A percentile compares a stretch with the other conserved stretches of the same genome.
phyloP scores from a whole-genome alignment of 2,797 vertebrate genomes.

The Myripristis murdjan region DNA sequence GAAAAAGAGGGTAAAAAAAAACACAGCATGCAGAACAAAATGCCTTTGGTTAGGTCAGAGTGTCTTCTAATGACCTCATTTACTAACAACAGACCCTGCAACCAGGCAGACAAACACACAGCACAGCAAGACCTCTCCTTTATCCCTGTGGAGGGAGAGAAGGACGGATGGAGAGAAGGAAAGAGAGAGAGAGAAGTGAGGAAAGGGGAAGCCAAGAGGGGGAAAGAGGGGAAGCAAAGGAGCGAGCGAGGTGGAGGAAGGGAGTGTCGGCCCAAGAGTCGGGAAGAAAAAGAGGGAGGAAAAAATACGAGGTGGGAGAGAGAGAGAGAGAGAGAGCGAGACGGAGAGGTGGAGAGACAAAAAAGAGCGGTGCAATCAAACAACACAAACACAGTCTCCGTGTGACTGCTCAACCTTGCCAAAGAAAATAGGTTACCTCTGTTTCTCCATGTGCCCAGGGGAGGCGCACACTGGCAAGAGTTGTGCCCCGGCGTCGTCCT shows the following conservation, averaged over 20 bases:
- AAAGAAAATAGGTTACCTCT: slow-evolving; percentile 84
- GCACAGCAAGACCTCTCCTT: slow-evolving; percentile 67
- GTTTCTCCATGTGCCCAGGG: slow-evolving; percentile 66
- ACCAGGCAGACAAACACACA: slow-evolving; percentile 64
- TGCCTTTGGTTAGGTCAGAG: slow-evolving; percentile 83
- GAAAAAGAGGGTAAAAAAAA: slow-evolving; percentile 47
- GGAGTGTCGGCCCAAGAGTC: background rate
- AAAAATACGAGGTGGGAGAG: too few species aligned
- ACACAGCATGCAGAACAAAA: slow-evolving; percentile 68
- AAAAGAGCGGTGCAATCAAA: slow-evolving; percentile 65
- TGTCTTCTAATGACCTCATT: slow-evolving; percentile 84
- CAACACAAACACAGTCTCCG: slow-evolving; percentile 62
- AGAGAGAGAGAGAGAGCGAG: slow-evolving; percentile 14
- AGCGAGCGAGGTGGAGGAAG: slow-evolving; percentile 5
- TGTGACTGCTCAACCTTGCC: slow-evolving; percentile 83
- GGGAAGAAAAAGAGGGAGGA: background rate
- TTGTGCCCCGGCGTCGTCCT: slow-evolving; percentile 65
- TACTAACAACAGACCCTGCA: slow-evolving; percentile 70
- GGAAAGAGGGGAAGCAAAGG: background rate
- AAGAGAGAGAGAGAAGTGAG: background rate
- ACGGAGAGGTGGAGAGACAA: slow-evolving; percentile 53
- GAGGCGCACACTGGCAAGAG: slow-evolving; percentile 64
- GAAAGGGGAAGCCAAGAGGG: slow-evolving; percentile 1
- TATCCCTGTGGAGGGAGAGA: slow-evolving; percentile 48
- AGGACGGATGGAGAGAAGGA: slow-evolving; percentile 20